Base-by-base conservation (phyloP, 2,888 invertebrate species). In the Meta bourneti region DNA sequence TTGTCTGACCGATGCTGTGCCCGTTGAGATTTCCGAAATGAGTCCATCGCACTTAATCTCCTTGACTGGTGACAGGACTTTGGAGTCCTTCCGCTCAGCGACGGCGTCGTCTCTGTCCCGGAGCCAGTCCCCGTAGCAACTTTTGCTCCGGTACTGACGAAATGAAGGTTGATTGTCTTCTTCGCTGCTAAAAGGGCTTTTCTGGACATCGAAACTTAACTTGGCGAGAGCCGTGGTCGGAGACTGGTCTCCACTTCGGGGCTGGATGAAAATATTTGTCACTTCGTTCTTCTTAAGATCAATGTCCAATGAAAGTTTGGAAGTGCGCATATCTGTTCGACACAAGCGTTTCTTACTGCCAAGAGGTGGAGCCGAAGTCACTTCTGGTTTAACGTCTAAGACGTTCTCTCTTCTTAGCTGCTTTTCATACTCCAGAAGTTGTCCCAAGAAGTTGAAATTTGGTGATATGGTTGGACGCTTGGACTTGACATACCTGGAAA, bases 391-490 rank as follows among this genome's bases (percentile, higher is more conserved):
- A 8, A 19, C 48, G 19, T 90, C 90, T 13, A 92, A 70, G 9
- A 87, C 75, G 20, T 74, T 82, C 75, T 92, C 90, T 19, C 19
- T 74, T 78, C 94, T 94, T 48, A 96, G 93, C 93, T 95, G 94
- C 92, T 95, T 95, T 94, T 96, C 96, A 94, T 95, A 96, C 93
- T 96, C 96, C 83, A 96, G 94, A 75, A 96, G 94, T 94, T 96
- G 96, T 34, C 96, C 96, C 92, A 96, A 95, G 94, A 96, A 96
- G 94, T 96, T 96, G 94, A 96, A 96, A 94, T 96, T 96, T 8
- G 96, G 96, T 34, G 96, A 96, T 92, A 96, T 96, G 11, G 96
- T 95, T n/a, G 96, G 95, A 81, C 96, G 95, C 93, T 95, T 95
- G 84, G 95, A 95, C 94, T 96, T 96, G 4, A 96, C 96, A 94